phyloP scores from a whole-genome alignment of 2,888 invertebrate genomes.

The Mythimna ferrago region DNA sequence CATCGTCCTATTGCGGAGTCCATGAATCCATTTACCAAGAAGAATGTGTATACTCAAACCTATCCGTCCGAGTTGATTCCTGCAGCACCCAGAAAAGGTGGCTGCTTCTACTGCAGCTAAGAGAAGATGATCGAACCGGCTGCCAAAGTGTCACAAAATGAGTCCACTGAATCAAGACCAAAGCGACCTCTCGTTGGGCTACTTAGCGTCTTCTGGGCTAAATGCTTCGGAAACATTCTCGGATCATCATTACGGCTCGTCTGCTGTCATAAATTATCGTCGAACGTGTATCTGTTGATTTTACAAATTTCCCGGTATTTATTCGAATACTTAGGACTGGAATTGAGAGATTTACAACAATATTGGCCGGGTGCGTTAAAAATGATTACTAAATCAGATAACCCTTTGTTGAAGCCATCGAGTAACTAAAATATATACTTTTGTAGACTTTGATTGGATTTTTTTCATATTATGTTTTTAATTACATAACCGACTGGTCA shows the following conservation, averaged over 20 bases:
- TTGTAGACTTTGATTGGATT: neutral
- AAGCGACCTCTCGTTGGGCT: slow-evolving; percentile 71
- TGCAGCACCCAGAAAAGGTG: slow-evolving; percentile 81
- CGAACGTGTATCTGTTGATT: slow-evolving; percentile 78
- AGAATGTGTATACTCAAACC: slow-evolving; percentile 81
- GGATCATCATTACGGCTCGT: slow-evolving; percentile 73
- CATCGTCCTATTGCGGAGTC: slow-evolving; percentile 71
- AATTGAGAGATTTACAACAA: slow-evolving; percentile 46
- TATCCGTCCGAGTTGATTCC: slow-evolving; percentile 82
- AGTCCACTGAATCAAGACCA: slow-evolving; percentile 3
- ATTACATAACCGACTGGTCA: neutral
- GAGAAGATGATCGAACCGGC: slow-evolving; percentile 32
- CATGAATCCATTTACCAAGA: slow-evolving; percentile 82
- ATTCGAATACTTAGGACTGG: slow-evolving; percentile 71
- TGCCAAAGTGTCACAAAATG: slow-evolving; percentile 23
- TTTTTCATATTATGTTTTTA: neutral
- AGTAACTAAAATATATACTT: neutral
- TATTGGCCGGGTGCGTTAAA: slow-evolving; percentile 12
- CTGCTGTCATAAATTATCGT: slow-evolving; percentile 75
- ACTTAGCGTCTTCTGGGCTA: slow-evolving; percentile 74
- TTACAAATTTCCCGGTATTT: slow-evolving; percentile 74
- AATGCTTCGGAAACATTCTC: slow-evolving; percentile 72
- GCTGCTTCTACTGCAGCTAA: slow-evolving; percentile 82
- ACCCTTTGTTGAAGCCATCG: slow-evolving; percentile 2
- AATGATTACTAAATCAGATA: slow-evolving; percentile 17